Base-by-base conservation (phyloP, 2,113 vertebrate genomes). In the Lamprotornis superbus region DNA sequence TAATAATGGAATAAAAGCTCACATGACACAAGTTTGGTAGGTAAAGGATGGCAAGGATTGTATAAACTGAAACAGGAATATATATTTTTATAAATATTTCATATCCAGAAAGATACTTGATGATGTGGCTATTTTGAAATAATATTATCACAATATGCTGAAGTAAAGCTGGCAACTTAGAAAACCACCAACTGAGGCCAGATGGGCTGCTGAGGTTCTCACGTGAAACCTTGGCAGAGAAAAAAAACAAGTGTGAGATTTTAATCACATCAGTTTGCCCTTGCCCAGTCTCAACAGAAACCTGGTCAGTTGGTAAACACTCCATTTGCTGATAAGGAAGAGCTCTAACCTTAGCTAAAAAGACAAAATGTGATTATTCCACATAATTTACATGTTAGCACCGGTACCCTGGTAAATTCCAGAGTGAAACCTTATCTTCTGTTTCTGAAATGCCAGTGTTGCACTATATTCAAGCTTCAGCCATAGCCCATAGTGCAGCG, bases 141-240 rank as follows among this genome's bases (percentile, higher is more conserved):
- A 95, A 81, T 89, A 94, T 96, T 96, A 96, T 91, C 93, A 92
- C 94, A 89, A 71, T 69, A 84, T 37, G 57, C 57, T 96, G 91
- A 97, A 96, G 84, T 83, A 95, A 81, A 92, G 73, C 80, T 95
- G 94, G 95, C 83, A 97, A 96, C 90, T 95, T 87, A 90, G 87
- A 96, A 98, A 97, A 93, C 83, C 96, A 97, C 93, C 95, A 96
- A 44, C 89, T 88, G 86, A 97, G 93, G 84, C 94, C 95, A 97
- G 87, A 96, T 96, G 94, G 95, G 89, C 85, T 90, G 86, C 76
- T 67, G 74, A 94, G 87, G 63, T 79, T 94, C 82, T 97, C 96
- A 89, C 94, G 92, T 88, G 77, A 97, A 96, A 69, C 65, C 91
- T 2, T 39, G 71, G 46, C 12, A 47, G 61, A 57, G 80, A 73